A percentile compares a stretch with the other conserved stretches of the same genome.
Conservation (phyloP, 2,797 vertebrate genomes). For the Rhinichthys osculus region DNA sequence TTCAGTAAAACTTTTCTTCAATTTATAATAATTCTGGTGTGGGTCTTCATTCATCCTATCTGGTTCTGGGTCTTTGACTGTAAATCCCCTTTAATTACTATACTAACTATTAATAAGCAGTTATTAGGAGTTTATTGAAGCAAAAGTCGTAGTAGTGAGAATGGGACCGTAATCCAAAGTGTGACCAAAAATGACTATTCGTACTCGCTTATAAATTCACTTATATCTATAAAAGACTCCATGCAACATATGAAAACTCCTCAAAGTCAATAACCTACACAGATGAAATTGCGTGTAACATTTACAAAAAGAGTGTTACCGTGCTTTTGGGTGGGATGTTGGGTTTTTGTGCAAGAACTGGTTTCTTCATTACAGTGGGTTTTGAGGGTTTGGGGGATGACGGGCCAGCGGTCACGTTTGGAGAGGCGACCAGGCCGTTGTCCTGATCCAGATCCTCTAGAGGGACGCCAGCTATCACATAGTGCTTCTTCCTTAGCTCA, state of each 20-base stretch:
- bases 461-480: constrained; percentile 82
- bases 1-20: no score
- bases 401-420: constrained; percentile 19
- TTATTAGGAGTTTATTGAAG: no score
- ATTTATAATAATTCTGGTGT: no score
- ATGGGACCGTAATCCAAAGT: no score
- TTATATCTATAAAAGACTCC: neutral
- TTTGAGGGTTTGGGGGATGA: constrained; percentile 77
- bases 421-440: constrained; percentile 64
- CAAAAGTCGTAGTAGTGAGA: no score
- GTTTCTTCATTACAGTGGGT: constrained; percentile 83
- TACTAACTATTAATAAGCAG: no score
- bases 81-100: no score
- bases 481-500: constrained; percentile 93
- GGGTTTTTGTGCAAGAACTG: constrained; percentile 88
- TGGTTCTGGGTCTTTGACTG: no score
- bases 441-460: constrained; percentile 65
- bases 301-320: constrained; percentile 65
- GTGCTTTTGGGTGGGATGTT: constrained; percentile 70
- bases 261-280: neutral
- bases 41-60: no score
- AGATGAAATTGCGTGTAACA: neutral
- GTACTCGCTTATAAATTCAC: no score
- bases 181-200: no score
- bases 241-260: neutral